Conservation (phyloP, 1,140 invertebrate species). For the Drosophila sturtevanti region DNA sequence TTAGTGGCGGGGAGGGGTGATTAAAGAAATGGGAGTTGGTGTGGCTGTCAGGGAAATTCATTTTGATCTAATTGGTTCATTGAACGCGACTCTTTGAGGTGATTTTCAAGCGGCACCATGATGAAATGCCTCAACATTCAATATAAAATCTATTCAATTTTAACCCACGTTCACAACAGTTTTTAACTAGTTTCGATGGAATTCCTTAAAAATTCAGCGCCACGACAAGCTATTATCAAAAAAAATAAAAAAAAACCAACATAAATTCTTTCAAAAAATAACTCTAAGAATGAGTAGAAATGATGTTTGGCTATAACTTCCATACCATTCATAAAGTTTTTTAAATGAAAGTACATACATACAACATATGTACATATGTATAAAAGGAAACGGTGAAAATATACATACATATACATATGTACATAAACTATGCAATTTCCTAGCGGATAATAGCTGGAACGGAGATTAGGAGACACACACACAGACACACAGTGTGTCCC, state of each 20-base stretch:
- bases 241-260: too few species aligned
- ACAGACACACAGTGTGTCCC: neutral
- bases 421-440: neutral
- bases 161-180: constrained; percentile 4
- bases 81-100: constrained; percentile 39
- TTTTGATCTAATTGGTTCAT: constrained; percentile 81
- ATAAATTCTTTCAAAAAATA: too few species aligned
- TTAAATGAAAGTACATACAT: too few species aligned
- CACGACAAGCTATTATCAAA: too few species aligned
- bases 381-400: too few species aligned
- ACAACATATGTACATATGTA: too few species aligned
- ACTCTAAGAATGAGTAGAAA: too few species aligned
- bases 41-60: constrained; percentile 58
- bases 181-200: neutral
- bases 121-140: constrained; percentile 31
- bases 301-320: too few species aligned
- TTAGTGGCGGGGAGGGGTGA: neutral
- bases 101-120: constrained; percentile 18
- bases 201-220: neutral
- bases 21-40: constrained; percentile 9
- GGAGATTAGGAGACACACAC: constrained; percentile 22
- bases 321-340: too few species aligned
- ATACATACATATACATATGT: too few species aligned
- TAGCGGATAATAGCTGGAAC: neutral
- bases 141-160: neutral